Evolutionary conservation across 2,888 invertebrate genomes (phyloP).

Genomic region (Dorcus hopei): DNA sequence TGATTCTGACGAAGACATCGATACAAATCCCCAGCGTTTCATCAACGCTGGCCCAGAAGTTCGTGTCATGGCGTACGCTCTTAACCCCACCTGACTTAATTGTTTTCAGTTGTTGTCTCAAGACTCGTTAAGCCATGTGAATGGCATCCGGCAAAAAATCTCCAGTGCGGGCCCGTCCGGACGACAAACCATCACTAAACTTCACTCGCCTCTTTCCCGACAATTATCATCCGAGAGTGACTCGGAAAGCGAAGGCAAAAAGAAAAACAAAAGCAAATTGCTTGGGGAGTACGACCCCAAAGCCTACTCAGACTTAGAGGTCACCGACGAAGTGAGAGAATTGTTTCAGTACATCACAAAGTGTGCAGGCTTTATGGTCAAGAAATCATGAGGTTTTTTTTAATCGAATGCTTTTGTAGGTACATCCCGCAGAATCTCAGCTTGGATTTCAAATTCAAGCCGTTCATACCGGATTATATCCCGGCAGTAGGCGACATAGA

Average conservation of each 20-base stretch:
- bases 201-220: slow-evolving; percentile 20
- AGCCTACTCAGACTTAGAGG: slow-evolving; percentile 77
- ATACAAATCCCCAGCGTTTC: not conserved
- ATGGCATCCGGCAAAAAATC: slow-evolving; percentile 12
- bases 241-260: slow-evolving; percentile 34
- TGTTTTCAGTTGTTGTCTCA: slow-evolving; percentile 2
- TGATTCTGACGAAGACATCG: slow-evolving; percentile 9
- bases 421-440: slow-evolving; percentile 92
- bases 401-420: slow-evolving; percentile 50
- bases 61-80: no score
- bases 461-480: slow-evolving; percentile 95
- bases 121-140: slow-evolving; percentile 14
- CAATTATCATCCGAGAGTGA: slow-evolving; percentile 36
- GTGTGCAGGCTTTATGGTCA: slow-evolving; percentile 48
- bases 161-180: slow-evolving; percentile 34
- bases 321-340: slow-evolving; percentile 83
- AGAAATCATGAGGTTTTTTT: not conserved
- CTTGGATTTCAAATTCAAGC: slow-evolving; percentile 83
- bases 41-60: slow-evolving; percentile 3
- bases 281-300: slow-evolving; percentile 73
- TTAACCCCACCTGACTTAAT: no score
- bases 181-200: slow-evolving; percentile 28
- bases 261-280: slow-evolving; percentile 27
- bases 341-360: slow-evolving; percentile 89
- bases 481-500: slow-evolving; percentile 99